Percentiles rank a stretch among this genome's conserved stretches.
Evolutionary conservation across 2,888 invertebrate species (phyloP).

Genomic region (Pandemis corylana): DNA sequence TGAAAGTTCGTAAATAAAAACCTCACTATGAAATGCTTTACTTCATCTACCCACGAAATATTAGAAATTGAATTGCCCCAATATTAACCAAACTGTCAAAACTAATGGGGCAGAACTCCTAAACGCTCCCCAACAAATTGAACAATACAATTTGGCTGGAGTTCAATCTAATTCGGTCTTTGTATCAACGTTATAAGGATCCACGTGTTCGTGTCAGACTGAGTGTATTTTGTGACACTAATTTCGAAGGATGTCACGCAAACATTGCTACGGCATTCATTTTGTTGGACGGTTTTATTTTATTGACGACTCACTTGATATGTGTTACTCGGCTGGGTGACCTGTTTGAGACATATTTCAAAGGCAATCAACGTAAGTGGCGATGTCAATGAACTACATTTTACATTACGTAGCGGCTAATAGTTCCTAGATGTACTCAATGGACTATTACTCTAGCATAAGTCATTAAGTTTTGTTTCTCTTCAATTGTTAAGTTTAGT

Average conservation of each 20-base stretch:
- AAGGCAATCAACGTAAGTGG: background rate
- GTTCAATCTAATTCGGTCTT: conserved; percentile 25
- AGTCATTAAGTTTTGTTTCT: no score
- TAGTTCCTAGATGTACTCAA: no score
- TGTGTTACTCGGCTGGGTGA: background rate
- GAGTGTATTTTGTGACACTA: conserved; percentile 16
- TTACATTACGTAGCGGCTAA: no score
- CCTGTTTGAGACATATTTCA: conserved; percentile 5
- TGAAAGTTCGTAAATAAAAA: conserved; percentile 19
- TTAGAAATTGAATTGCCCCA: conserved; percentile 31
- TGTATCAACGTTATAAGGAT: conserved; percentile 11
- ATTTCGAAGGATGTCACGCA: conserved; percentile 25
- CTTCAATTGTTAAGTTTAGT: no score
- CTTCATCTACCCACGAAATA: conserved; percentile 20
- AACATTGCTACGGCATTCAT: conserved; percentile 15
- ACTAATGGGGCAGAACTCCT: conserved; percentile 22
- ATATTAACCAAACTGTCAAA: conserved; percentile 35
- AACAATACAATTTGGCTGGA: conserved; percentile 28
- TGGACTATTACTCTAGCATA: no score
- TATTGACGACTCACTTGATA: conserved; percentile 4
- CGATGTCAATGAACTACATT: no score
- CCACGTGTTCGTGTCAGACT: background rate
- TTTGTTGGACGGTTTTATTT: conserved; percentile 10
- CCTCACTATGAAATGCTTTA: conserved; percentile 7
- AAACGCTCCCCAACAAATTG: conserved; percentile 26